These are phyloP conservation scores for Melitaea athalia DNA, from an alignment of 2,888 invertebrate genomes.

Conservation along the genomic window DNA sequence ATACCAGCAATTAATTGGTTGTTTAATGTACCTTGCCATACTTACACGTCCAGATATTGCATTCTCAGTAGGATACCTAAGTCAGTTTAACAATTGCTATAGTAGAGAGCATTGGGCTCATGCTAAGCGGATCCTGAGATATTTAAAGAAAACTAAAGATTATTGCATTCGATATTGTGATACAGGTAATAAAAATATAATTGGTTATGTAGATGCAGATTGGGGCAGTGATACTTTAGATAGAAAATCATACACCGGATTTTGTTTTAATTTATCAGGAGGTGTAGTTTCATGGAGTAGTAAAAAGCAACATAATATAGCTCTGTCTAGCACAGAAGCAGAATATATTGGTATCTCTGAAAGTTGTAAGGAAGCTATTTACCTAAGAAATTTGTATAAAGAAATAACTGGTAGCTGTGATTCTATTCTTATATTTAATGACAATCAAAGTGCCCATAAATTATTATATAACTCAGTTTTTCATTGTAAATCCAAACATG, in stretches of 20 bases:
- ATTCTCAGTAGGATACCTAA: conserved; percentile 3
- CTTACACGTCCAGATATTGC: conserved; percentile 11
- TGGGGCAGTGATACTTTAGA: conserved; percentile 25
- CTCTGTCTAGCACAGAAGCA: conserved; percentile 21
- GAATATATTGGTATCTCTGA: conserved; percentile 23
- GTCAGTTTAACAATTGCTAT: conserved; percentile 18
- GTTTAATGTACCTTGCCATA: not conserved
- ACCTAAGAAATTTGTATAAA: conserved; percentile 15
- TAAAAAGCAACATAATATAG: conserved; percentile 25
- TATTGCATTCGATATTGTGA: conserved; percentile 15
- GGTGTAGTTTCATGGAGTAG: conserved; percentile 27
- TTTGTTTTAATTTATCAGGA: conserved; percentile 27
- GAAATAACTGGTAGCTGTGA: conserved; percentile 13
- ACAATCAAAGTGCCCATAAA: conserved; percentile 15
- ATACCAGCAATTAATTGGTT: too few species aligned
- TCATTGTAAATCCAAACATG: conserved; percentile 21
- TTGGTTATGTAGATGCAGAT: conserved; percentile 31
- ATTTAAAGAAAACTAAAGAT: conserved; percentile 16
- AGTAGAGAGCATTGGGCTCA: conserved; percentile 10
- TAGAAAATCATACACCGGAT: conserved; percentile 34
- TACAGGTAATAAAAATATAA: conserved; percentile 6
- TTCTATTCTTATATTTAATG: conserved; percentile 6
- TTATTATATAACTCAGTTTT: conserved; percentile 16
- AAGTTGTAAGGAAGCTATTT: conserved; percentile 23
- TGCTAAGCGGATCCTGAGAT: conserved; percentile 20